Evolutionary conservation across 2,113 vertebrate genomes (phyloP).

Genomic region (Jaculus jaculus): DNA sequence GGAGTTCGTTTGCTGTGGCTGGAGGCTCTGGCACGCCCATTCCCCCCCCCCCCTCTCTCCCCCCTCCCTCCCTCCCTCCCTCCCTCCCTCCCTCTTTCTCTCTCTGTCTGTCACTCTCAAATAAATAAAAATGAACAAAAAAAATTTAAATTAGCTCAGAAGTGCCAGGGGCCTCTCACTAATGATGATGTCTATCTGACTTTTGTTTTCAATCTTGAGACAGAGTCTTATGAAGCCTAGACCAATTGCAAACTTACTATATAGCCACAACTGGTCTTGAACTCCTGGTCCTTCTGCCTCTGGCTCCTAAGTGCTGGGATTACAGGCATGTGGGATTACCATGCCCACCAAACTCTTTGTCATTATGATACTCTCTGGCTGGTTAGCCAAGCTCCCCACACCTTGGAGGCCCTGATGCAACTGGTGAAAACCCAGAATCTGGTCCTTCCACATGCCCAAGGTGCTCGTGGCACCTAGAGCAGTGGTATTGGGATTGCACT

Average conservation of each 20-base stretch:
- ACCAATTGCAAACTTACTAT: not conserved
- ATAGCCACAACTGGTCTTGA: not conserved
- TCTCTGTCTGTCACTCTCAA: no score
- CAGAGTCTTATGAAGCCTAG: not conserved
- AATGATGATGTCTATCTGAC: fast-evolving
- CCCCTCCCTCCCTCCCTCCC: no score
- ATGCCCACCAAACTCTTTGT: not conserved
- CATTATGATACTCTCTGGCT: not conserved
- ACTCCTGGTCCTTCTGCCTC: not conserved
- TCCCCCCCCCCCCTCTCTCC: no score
- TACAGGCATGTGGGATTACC: not conserved
- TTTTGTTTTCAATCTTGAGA: not conserved
- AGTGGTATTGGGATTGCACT: fast-evolving
- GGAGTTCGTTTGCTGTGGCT: no score
- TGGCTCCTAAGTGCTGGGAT: not conserved
- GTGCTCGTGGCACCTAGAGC: not conserved
- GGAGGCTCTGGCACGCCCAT: no score
- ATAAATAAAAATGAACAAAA: no score
- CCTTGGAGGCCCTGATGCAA: not conserved
- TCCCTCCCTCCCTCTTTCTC: no score
- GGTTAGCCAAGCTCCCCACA: not conserved
- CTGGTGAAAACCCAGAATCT: not conserved
- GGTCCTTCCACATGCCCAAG: not conserved
- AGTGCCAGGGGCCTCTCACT: not conserved
- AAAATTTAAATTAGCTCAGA: not conserved